A percentile compares a stretch with the other conserved stretches of the same genome.
phyloP scores from a whole-genome alignment of 1,140 invertebrate genomes.

The Drosophila kanapiae region DNA sequence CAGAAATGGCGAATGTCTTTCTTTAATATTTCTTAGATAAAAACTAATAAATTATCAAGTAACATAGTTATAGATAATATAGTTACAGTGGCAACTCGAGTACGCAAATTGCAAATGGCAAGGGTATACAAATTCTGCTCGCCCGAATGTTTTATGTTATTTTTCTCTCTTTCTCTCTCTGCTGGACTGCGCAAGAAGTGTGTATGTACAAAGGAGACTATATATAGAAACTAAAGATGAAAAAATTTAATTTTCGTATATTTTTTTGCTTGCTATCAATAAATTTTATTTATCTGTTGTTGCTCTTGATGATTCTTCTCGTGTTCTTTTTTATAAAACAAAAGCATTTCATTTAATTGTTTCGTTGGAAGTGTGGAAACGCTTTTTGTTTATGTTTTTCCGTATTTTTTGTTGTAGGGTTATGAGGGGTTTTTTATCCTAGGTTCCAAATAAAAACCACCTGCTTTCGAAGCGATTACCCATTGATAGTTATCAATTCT shows the following conservation, averaged over 20 bases:
- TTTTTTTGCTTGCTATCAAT: conserved; percentile 45
- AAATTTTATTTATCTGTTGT: conserved; percentile 40
- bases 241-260: conserved; percentile 16
- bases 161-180: background rate
- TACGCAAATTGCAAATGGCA: too few relatives aligned
- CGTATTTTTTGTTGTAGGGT: background rate
- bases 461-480: background rate
- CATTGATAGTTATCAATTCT: background rate
- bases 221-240: conserved; percentile 45
- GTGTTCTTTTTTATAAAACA: conserved; percentile 2
- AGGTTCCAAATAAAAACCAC: conserved; percentile 13
- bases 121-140: background rate
- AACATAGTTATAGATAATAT: too few relatives aligned
- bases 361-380: conserved; percentile 13
- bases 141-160: background rate
- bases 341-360: conserved; percentile 17
- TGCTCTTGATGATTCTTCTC: conserved; percentile 24
- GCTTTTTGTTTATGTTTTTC: conserved; percentile 7
- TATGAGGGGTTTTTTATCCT: background rate
- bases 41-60: too few relatives aligned
- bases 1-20: background rate
- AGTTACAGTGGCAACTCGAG: too few relatives aligned
- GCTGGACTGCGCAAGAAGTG: conserved; percentile 30
- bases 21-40: too few relatives aligned
- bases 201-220: conserved; percentile 18